Evolutionary conservation across 2,888 invertebrate genomes (phyloP).

Genomic region (Netelia fuscicornis): DNA sequence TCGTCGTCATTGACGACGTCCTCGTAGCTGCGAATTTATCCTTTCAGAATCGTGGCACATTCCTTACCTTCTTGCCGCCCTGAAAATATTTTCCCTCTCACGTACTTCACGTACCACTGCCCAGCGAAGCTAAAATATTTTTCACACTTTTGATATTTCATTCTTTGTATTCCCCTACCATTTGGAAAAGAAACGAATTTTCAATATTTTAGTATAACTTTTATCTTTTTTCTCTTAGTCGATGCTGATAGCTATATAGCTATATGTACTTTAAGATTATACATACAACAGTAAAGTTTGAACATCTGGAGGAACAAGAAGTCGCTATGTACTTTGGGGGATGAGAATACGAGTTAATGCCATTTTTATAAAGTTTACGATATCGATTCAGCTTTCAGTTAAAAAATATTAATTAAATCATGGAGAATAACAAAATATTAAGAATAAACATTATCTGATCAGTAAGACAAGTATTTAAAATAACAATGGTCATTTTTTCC

Average conservation of each 20-base stretch:
- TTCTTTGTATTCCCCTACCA: background rate
- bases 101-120: constrained; percentile 8
- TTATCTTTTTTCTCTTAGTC: background rate
- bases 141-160: constrained; percentile 1
- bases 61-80: background rate
- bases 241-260: no score
- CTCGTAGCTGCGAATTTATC: constrained; percentile 20
- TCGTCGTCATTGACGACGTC: constrained; percentile 15
- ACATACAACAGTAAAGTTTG: constrained; percentile 7
- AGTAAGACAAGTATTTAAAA: no score
- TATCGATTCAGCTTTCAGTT: background rate
- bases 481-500: no score
- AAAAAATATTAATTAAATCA: background rate
- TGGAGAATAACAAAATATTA: no score
- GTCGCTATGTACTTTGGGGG: background rate
- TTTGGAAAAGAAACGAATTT: constrained; percentile 9
- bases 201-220: background rate
- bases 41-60: constrained; percentile 20
- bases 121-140: constrained; percentile 7
- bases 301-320: constrained; percentile 12
- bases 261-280: no score
- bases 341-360: background rate
- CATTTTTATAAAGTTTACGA: background rate
- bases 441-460: no score
- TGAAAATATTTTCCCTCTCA: background rate